Conservation (phyloP, 2,797 vertebrate genomes). For the Rhabdophis nuchalis region DNA sequence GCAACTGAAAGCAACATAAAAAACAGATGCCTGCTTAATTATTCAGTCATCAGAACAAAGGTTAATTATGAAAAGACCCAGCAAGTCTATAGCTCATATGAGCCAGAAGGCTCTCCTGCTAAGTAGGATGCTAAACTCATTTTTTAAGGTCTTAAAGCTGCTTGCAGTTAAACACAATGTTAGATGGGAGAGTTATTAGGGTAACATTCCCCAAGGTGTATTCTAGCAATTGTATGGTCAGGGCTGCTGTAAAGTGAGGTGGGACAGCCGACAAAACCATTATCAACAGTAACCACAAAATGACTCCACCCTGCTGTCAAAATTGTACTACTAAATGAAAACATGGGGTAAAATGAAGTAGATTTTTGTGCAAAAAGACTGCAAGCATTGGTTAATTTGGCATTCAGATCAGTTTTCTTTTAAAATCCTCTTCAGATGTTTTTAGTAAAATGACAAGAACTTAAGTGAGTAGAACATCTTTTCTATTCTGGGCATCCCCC, state of each 20-base stretch:
- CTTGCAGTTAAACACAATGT: not conserved
- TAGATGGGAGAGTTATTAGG: not conserved
- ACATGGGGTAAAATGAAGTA: not conserved
- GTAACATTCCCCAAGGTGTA: not conserved
- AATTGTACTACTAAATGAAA: not conserved
- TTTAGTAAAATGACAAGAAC: not conserved
- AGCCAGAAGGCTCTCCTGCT: not conserved
- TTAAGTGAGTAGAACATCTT: not conserved
- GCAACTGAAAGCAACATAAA: slow-evolving; percentile 21
- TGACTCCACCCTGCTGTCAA: not conserved
- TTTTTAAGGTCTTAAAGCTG: slow-evolving; percentile 27
- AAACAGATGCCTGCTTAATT: slow-evolving; percentile 20
- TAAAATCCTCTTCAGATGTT: not conserved
- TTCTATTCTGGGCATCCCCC: not conserved
- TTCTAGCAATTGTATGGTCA: not conserved
- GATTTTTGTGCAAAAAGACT: not conserved
- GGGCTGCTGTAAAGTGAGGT: not conserved
- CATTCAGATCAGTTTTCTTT: not conserved
- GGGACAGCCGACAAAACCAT: not conserved
- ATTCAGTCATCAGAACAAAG: slow-evolving; percentile 19
- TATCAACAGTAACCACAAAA: not conserved
- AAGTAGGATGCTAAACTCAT: slow-evolving; percentile 17
- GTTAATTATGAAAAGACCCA: slow-evolving; percentile 20
- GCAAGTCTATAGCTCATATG: slow-evolving; percentile 12
- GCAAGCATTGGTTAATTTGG: not conserved